Conservation (phyloP, 1,140 invertebrate species). For the Hycleus cichorii region DNA sequence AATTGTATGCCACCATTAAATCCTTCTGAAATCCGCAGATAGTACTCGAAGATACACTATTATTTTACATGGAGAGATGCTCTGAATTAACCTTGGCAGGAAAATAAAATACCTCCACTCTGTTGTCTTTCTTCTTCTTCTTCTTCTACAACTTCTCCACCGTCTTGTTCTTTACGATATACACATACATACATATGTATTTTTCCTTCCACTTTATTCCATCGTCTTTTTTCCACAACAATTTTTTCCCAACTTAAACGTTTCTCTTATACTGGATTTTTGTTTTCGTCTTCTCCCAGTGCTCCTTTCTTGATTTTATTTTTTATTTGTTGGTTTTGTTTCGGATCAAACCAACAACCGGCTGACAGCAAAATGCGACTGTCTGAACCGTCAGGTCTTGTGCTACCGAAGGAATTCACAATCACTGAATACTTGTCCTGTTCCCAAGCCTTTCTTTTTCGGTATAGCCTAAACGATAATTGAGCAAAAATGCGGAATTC, state of each 20-base stretch:
- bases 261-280: not conserved
- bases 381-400: slow-evolving; percentile 23
- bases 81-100: slow-evolving; percentile 38
- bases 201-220: no score
- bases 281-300: slow-evolving; percentile 7
- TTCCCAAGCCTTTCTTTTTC: slow-evolving; percentile 21
- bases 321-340: not conserved
- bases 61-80: slow-evolving; percentile 33
- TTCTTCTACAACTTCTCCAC: no score
- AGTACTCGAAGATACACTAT: slow-evolving; percentile 32
- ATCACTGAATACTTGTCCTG: slow-evolving; percentile 35
- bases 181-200: no score
- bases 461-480: not conserved
- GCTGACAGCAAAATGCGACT: slow-evolving; percentile 39
- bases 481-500: not conserved
- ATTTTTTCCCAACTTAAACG: not conserved
- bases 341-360: slow-evolving; percentile 8
- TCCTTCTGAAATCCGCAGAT: slow-evolving; percentile 34
- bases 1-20: slow-evolving; percentile 34
- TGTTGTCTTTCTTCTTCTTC: not conserved
- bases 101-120: slow-evolving; percentile 33
- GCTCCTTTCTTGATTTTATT: slow-evolving; percentile 13
- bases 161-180: no score
- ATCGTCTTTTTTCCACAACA: not conserved
- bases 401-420: slow-evolving; percentile 31